These are phyloP conservation scores for Spodoptera littoralis DNA, from an alignment of 2,888 invertebrate genomes.

Conservation along the genomic window DNA sequence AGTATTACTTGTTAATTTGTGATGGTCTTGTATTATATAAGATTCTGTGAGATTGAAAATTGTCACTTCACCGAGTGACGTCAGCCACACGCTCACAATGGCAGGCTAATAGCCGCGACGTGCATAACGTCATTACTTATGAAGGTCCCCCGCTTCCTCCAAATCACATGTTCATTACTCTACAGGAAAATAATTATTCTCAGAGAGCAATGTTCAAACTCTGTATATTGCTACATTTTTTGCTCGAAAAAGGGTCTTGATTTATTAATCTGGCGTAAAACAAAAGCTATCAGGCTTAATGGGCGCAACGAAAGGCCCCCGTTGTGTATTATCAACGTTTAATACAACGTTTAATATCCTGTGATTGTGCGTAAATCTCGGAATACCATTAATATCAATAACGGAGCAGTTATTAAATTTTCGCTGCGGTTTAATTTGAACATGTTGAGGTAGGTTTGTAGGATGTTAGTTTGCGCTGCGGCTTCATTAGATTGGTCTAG, in stretches of 20 bases:
- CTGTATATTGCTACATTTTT: constrained; percentile 46
- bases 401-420: constrained; percentile 49
- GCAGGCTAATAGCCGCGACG: not conserved
- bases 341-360: constrained; percentile 53
- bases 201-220: constrained; percentile 13
- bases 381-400: constrained; percentile 56
- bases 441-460: constrained; percentile 43
- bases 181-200: constrained; percentile 32
- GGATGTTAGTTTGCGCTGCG: constrained; percentile 9
- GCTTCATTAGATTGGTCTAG: constrained; percentile 7
- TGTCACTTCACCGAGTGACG: too few relatives aligned
- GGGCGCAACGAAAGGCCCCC: constrained; percentile 38
- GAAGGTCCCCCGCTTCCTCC: too few relatives aligned
- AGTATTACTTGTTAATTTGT: too few relatives aligned
- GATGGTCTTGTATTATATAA: too few relatives aligned
- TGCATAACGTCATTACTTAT: not conserved
- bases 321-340: constrained; percentile 54
- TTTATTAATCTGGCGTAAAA: constrained; percentile 53
- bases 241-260: constrained; percentile 38
- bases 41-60: too few relatives aligned
- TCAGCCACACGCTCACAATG: not conserved
- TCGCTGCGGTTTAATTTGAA: constrained; percentile 26
- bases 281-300: constrained; percentile 56
- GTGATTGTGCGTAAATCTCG: constrained; percentile 54
- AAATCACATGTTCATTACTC: constrained; percentile 8